These are phyloP conservation scores for Macquaria ambigua DNA, from an alignment of 2,113 vertebrate species.

Conservation along the genomic window DNA sequence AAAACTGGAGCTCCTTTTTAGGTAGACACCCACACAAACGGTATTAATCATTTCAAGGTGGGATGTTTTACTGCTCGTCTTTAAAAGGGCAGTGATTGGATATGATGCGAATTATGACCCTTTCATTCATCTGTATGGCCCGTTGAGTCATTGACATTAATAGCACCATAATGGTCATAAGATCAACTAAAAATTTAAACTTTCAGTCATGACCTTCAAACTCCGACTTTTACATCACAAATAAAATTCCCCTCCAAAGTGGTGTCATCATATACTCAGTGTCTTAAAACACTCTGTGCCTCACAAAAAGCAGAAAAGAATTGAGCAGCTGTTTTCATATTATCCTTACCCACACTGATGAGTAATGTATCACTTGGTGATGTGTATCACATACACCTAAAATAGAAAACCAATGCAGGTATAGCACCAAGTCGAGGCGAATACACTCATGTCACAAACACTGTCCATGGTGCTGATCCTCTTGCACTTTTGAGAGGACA, in stretches of 20 bases:
- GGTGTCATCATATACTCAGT: background rate
- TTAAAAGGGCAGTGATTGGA: conserved; percentile 1
- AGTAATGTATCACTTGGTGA: background rate
- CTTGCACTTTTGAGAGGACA: background rate
- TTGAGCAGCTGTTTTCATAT: background rate
- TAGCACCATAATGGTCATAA: conserved; percentile 1
- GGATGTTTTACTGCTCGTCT: background rate
- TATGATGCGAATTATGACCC: conserved; percentile 18
- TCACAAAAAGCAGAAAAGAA: background rate
- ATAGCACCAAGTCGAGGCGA: background rate
- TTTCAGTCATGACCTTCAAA: conserved; percentile 7
- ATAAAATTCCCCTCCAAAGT: background rate
- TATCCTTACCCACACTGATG: too few relatives aligned
- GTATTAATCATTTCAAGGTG: conserved; percentile 2
- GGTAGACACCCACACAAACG: background rate
- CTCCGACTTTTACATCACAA: background rate
- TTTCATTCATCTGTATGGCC: background rate
- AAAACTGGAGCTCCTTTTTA: background rate
- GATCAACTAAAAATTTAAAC: conserved; percentile 10
- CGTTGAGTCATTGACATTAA: conserved; percentile 11
- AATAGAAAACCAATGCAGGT: background rate
- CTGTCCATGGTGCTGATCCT: too few relatives aligned
- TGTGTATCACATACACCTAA: too few relatives aligned
- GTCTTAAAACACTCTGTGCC: background rate
- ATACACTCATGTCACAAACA: background rate